A percentile compares a stretch with the other conserved stretches of the same genome.
Evolutionary conservation across 2,888 invertebrate genomes (phyloP).

Genomic region (Diarsia brunnea): DNA sequence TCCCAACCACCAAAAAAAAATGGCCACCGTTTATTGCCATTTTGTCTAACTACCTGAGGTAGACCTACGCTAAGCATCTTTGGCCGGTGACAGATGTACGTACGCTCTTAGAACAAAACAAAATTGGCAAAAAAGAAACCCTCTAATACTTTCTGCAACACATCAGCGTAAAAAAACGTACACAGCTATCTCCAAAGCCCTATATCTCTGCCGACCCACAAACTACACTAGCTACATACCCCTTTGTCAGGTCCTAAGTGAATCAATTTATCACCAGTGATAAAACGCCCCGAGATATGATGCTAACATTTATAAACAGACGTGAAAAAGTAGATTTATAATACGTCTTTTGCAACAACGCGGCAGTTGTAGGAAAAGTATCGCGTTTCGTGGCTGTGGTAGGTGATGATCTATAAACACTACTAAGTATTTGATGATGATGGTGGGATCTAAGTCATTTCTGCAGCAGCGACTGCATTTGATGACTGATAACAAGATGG

Average conservation of each 20-base stretch:
- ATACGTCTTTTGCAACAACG: constrained; percentile 34
- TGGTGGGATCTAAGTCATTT: neutral
- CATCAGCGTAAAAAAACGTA: neutral
- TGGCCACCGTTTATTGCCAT: neutral
- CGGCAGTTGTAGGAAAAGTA: constrained; percentile 21
- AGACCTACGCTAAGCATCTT: neutral
- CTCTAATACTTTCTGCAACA: neutral
- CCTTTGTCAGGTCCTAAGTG: constrained; percentile 61
- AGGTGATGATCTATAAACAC: neutral
- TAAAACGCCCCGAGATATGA: constrained; percentile 58
- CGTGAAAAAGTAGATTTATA: constrained; percentile 58
- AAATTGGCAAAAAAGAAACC: neutral
- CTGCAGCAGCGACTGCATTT: neutral
- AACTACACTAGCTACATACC: constrained; percentile 33
- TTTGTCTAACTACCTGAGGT: neutral
- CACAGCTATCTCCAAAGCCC: neutral
- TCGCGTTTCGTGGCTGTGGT: neutral
- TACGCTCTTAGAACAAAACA: neutral
- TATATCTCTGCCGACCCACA: constrained; percentile 34
- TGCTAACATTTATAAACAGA: constrained; percentile 53
- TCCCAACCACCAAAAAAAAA: no score
- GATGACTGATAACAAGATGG: no score
- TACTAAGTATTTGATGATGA: neutral
- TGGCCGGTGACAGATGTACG: no score
- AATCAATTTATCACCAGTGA: constrained; percentile 65